Evolutionary conservation across 2,888 invertebrate species (phyloP), one percentile per base, ranked within the genome.

Genomic region (Entomobrya multifasciata): DNA sequence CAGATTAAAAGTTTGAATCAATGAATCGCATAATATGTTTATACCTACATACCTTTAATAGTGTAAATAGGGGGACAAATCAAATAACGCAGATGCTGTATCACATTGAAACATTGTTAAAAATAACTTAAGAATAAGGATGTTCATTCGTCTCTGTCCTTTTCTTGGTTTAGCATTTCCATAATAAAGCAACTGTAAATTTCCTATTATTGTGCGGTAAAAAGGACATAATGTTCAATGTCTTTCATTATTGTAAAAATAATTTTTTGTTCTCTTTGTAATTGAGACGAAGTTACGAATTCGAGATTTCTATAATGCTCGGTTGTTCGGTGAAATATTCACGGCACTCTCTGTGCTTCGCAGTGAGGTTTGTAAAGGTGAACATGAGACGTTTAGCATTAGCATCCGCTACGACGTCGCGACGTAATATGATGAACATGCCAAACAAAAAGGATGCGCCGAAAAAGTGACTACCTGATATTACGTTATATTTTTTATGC

Each of bases 101-200:
- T 49, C n/a, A n/a, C 13, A n/a, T 49, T 49, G 2, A 49, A 49
- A n/a, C 49, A 36, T n/a, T 49, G 5, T 5, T 49, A 3, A 49
- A 5, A 49, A 36, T 8, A 8, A 36, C 8, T 36, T 36, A 36
- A 13, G 60, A 60, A 60, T 27, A 60, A n/a, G n/a, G n/a, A 30
- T 49, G 17, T 44, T 49, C 49, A 27, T 60, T 49, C 78, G 49
- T 30, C 27, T 62, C 47, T 57, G 13, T 60, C 67, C 36, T 20
- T 80, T 80, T 52, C 15, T 60, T 83, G 25, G 15, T 30, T 15
- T 77, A 78, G 27, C 70, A 84, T 78, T 84, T 84, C 78, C 60
- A 70, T 67, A 84, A 77, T 84, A 84, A 84, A 77, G 55, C 65
- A 78, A 77, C 84, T 67, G 78, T 84, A 84, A 84, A 84, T 84